Evolutionary conservation across 2,797 vertebrate species (phyloP), one percentile per base, ranked within the genome.

Genomic region (Melanotaenia boesemani): DNA sequence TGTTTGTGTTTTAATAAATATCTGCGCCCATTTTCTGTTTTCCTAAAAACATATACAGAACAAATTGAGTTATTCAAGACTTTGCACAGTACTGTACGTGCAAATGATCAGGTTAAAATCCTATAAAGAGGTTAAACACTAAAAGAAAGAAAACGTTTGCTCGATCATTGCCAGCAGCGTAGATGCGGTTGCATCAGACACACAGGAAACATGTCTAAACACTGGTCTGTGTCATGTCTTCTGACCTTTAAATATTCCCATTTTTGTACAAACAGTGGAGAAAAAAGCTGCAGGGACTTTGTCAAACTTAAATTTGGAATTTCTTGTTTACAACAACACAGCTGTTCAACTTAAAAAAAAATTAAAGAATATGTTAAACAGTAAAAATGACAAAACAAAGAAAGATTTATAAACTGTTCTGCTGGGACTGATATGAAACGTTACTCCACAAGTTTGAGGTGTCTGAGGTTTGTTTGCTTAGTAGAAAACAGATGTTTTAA

Each of bases 401-500:
- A 72, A 39, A 1, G 6, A 66, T 72, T 55, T 2, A 48, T 22
- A 28, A 11, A 60, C 65, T 70, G 52, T 44, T 79, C 39, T 63
- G 46, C 32, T 65, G 16, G 2, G 30, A 57, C 41, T 11, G 63
- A 48, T 34, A 13, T 39, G 18, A 74, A 39, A 44, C 36, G 1
- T 22, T 12, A 39, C 12, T 18, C 13, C 52, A 34, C 16, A 0
- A 16, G 26, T 54, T 37, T n/a, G 37, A 56, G 50, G 63, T 36
- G 32, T 60, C 34, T 28, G 37, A 55, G 28, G 60, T 73, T 48
- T 67, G 44, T 64, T 70, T 72, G 55, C 30, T 12, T 4, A 26
- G 10, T 36, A 60, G n/a, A 63, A 72, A 67, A 81, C 58, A 69
- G 65, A 46, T 72, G 57, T 72, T 58, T 70, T n/a, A 37, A 36